Evolutionary conservation across 2,113 vertebrate species (phyloP), one percentile per base, ranked within the genome.

Genomic region (Ciconia boyciana): DNA sequence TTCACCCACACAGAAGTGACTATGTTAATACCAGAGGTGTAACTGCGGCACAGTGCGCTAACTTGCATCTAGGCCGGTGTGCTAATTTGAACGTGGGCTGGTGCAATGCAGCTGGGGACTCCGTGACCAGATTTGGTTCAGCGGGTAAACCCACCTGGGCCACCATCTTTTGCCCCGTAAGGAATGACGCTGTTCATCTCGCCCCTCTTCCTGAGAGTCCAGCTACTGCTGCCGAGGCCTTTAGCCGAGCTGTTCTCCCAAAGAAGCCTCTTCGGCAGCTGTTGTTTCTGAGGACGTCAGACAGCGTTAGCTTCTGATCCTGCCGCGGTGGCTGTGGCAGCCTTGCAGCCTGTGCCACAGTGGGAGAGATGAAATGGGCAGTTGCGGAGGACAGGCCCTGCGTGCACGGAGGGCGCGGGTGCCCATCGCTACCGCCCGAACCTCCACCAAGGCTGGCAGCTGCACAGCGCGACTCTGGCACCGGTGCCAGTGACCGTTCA

Each of bases 311-410:
- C 20, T 34, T 25, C 29, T 7, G 25, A 11, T 0, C 3, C 25
- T 16, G 69, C 49, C 2, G 0, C 0, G 11, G 36, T 11, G 70
- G 52, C 79, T 8, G n/a, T 9, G 26, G 31, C 5, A 19, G 18
- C 60, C 43, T 31, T 2, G 5, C 55, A 18, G n/a, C 29, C 14
- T 0, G 31, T 19, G 43, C n/a, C 43, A 2, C 61, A 5, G 31
- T 0, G 2, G 7, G 10, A 3, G 19, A 19, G 22, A 8, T 3
- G 4, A 8, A 28, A 4, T 0, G 1, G 9, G 41, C 2, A 28
- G 21, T 41, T 2, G 0, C 1, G 7, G 28, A 29, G 28, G 16
- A 1, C 18, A 2, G 32, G 49, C 1, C 3, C 29, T 15, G 13
- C 4, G 5, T 20, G 51, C 9, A 4, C 28, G 4, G 10, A 2